Evolutionary conservation across 2,888 invertebrate genomes (phyloP).

Genomic region (Zaprionus bogoriensis): DNA sequence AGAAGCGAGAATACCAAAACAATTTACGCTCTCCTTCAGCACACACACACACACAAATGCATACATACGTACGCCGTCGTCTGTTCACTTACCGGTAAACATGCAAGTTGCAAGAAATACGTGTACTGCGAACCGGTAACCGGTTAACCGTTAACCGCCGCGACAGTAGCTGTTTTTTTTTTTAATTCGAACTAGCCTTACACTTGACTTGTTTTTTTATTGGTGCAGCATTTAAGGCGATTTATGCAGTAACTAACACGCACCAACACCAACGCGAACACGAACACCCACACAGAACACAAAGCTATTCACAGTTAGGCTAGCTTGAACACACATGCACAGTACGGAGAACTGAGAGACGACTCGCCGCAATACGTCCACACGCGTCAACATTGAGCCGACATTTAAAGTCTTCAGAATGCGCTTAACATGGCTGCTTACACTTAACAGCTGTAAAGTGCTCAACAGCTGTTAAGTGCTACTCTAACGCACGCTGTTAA

Average conservation of each 20-base stretch:
- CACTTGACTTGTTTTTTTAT: background rate
- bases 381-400: constrained; percentile 32
- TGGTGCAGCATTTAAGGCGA: background rate
- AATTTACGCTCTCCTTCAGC: constrained; percentile 13
- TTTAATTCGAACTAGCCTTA: background rate
- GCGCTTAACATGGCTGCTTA: background rate
- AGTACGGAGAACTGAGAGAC: constrained; percentile 10
- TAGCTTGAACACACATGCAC: constrained; percentile 29
- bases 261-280: constrained; percentile 2
- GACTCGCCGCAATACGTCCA: constrained; percentile 40
- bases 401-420: constrained; percentile 31
- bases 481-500: constrained; percentile 30
- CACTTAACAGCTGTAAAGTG: constrained; percentile 1
- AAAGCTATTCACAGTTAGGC: constrained; percentile 5
- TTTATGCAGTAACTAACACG: background rate
- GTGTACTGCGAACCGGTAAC: too few species aligned
- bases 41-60: background rate
- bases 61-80: background rate
- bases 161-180: background rate
- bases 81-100: background rate
- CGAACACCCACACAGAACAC: background rate
- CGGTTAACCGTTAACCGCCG: background rate
- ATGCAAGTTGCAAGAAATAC: too few species aligned
- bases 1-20: constrained; percentile 46
- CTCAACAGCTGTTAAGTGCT: constrained; percentile 6